Evolutionary conservation across 2,888 invertebrate species (phyloP).

Genomic region (Pyrgus malvae): DNA sequence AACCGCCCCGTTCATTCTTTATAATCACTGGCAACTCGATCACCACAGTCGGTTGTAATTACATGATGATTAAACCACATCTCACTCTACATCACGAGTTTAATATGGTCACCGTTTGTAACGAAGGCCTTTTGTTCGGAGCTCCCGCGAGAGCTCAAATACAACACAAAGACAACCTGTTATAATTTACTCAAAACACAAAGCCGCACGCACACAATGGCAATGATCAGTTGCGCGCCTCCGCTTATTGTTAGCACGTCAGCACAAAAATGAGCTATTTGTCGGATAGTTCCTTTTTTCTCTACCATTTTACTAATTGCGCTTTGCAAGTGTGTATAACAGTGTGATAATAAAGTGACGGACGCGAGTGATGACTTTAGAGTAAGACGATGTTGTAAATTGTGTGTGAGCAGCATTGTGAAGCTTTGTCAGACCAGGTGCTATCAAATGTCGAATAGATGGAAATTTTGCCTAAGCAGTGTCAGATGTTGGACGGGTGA

Average conservation of each 20-base stretch:
- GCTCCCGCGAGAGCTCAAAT: conserved; percentile 56
- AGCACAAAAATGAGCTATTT: conserved; percentile 70
- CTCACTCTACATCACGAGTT: conserved; percentile 30
- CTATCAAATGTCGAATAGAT: no score
- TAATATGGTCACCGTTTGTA: conserved; percentile 74
- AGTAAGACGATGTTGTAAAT: no score
- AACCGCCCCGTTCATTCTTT: conserved; percentile 37
- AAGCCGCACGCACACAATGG: conserved; percentile 78
- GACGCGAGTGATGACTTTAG: no score
- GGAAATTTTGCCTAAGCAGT: no score
- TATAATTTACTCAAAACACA: conserved; percentile 82
- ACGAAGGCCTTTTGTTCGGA: conserved; percentile 68
- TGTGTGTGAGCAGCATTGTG: no score
- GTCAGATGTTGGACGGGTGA: no score
- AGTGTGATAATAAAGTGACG: no score
- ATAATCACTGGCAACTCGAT: conserved; percentile 9
- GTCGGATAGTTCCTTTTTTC: no score
- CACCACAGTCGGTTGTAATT: conserved; percentile 17
- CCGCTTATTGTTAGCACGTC: conserved; percentile 76
- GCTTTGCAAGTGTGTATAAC: conserved; percentile 52
- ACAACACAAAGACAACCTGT: conserved; percentile 71
- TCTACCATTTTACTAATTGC: no score
- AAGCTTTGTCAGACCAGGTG: no score
- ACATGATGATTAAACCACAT: conserved; percentile 26
- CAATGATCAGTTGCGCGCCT: conserved; percentile 78